phyloP scores from a whole-genome alignment of 2,113 vertebrate genomes.

The Ornithorhynchus anatinus region DNA sequence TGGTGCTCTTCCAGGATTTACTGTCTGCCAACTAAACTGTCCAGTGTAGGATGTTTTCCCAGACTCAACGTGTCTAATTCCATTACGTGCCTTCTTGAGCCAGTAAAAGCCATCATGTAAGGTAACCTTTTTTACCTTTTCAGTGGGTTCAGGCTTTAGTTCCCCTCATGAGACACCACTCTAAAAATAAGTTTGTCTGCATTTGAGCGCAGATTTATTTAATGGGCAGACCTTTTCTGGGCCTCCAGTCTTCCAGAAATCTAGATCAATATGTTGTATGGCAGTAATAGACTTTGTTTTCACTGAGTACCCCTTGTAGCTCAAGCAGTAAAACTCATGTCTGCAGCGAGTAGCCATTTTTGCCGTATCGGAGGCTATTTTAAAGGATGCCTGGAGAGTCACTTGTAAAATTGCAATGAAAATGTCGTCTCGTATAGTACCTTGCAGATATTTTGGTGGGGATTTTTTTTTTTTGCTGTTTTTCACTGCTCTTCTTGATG shows the following conservation, averaged over 20 bases:
- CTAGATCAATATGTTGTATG: background rate
- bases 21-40: background rate
- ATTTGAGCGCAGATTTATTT: background rate
- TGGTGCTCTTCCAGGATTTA: too few species aligned
- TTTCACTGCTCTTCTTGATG: too few species aligned
- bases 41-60: background rate
- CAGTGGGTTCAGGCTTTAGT: background rate
- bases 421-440: too few species aligned
- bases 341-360: background rate
- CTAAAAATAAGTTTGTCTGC: background rate
- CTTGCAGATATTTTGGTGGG: too few species aligned
- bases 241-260: conserved; percentile 22
- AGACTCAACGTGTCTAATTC: background rate
- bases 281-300: background rate
- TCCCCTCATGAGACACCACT: background rate
- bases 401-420: too few species aligned
- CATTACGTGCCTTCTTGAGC: background rate
- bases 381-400: too few species aligned
- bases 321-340: background rate
- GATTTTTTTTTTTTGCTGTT: too few species aligned
- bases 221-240: background rate
- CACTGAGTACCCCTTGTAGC: rapidly evolving
- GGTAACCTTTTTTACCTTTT: background rate
- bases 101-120: background rate
- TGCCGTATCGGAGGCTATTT: too few species aligned